Evolutionary conservation across 2,888 invertebrate genomes (phyloP).

Genomic region (Amphipoea oculea): DNA sequence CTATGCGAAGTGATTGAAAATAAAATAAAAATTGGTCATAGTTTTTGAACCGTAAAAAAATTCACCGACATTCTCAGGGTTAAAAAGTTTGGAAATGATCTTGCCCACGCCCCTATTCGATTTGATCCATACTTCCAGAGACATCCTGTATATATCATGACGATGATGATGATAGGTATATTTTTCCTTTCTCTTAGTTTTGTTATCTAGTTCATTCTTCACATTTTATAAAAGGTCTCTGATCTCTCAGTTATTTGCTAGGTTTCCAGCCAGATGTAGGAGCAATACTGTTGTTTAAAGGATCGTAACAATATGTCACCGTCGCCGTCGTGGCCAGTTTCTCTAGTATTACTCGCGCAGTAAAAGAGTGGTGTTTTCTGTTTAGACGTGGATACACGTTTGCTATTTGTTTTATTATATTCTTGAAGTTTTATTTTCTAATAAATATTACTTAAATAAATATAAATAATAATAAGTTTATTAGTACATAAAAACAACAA

Average conservation of each 20-base stretch:
- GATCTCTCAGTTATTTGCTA: constrained; percentile 34
- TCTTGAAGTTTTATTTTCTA: not conserved
- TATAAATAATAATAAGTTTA: no score
- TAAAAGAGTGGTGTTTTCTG: constrained; percentile 35
- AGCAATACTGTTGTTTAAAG: constrained; percentile 50
- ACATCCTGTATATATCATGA: no score
- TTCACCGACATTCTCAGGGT: no score
- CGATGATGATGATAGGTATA: not conserved
- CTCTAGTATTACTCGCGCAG: constrained; percentile 45
- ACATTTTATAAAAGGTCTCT: constrained; percentile 23
- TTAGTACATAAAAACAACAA: no score
- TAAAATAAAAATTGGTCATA: no score
- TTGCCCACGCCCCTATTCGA: no score
- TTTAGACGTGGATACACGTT: constrained; percentile 32
- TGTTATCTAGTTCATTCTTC: not conserved
- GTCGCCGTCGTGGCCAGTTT: constrained; percentile 41
- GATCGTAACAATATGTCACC: constrained; percentile 57
- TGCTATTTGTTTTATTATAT: constrained; percentile 21
- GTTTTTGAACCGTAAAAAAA: no score
- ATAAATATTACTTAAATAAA: not conserved
- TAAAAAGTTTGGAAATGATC: no score
- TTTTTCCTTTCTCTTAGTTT: no score
- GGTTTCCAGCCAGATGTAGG: constrained; percentile 44
- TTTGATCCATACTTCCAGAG: no score
- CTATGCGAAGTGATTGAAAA: no score